Conservation (phyloP, 23 tunicate genomes). For the Styela clava region DNA sequence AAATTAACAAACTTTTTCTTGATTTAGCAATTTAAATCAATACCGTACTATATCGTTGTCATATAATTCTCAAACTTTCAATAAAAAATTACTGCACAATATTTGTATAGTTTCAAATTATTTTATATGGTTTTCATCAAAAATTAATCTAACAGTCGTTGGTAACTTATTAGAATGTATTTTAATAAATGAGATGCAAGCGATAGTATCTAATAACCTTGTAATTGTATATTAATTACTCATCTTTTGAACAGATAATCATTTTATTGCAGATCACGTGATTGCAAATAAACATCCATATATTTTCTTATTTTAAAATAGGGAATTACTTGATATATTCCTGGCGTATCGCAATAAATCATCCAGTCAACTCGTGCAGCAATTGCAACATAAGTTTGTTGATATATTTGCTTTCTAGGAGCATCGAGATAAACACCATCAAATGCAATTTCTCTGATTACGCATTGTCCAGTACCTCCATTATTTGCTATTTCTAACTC, state of each 20-base stretch:
- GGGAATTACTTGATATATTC: background rate
- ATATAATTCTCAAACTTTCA: too few relatives aligned
- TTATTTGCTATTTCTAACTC: background rate
- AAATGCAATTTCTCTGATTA: background rate
- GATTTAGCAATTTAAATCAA: too few relatives aligned
- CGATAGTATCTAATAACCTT: too few relatives aligned
- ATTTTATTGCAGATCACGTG: background rate
- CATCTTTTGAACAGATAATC: background rate
- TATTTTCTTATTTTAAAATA: background rate
- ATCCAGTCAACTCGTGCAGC: background rate
- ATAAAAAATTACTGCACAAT: too few relatives aligned
- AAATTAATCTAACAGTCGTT: background rate
- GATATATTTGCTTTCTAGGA: background rate
- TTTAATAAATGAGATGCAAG: too few relatives aligned
- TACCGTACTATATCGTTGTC: too few relatives aligned
- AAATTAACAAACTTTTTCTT: too few relatives aligned
- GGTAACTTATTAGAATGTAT: too few relatives aligned
- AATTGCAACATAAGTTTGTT: constrained; percentile 4
- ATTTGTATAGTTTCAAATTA: too few relatives aligned
- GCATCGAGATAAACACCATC: background rate
- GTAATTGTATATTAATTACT: too few relatives aligned
- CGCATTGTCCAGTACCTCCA: background rate
- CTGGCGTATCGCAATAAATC: background rate
- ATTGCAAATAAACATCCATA: too few relatives aligned
- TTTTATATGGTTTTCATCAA: too few relatives aligned